Conservation (phyloP, 2,888 invertebrate species). For the Andrena flavipes region DNA sequence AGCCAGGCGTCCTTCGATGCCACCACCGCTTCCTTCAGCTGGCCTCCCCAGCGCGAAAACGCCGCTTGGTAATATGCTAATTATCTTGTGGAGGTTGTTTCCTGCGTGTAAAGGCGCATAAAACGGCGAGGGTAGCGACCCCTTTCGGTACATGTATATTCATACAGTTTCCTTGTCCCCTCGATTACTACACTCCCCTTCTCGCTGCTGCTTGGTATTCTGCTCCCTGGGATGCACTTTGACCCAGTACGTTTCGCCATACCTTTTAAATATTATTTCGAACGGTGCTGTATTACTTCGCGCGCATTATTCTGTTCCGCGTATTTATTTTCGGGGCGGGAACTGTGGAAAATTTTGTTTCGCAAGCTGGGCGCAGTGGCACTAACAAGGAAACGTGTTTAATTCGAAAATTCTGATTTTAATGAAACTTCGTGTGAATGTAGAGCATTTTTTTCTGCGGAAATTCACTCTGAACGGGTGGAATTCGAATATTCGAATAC, state of each 20-base stretch:
- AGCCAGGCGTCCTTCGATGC: constrained; percentile 23
- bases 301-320: not conserved
- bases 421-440: too few species aligned
- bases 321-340: not conserved
- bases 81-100: constrained; percentile 58
- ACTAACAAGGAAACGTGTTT: too few species aligned
- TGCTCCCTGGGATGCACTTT: constrained; percentile 21
- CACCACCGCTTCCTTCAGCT: not conserved
- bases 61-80: constrained; percentile 67
- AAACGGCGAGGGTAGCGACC: constrained; percentile 44
- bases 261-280: not conserved
- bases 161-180: constrained; percentile 57
- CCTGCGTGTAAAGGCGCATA: constrained; percentile 57
- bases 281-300: not conserved
- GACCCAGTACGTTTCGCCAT: constrained; percentile 15
- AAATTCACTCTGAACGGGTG: too few species aligned
- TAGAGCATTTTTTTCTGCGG: too few species aligned
- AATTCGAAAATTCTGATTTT: too few species aligned
- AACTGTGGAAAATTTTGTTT: too few species aligned
- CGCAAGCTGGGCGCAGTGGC: too few species aligned
- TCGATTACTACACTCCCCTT: constrained; percentile 10
- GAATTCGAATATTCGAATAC: too few species aligned
- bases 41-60: constrained; percentile 29
- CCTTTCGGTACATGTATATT: constrained; percentile 72
- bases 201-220: constrained; percentile 3